Conservation (phyloP, 1,140 invertebrate genomes). For the Drosophila parvula region DNA sequence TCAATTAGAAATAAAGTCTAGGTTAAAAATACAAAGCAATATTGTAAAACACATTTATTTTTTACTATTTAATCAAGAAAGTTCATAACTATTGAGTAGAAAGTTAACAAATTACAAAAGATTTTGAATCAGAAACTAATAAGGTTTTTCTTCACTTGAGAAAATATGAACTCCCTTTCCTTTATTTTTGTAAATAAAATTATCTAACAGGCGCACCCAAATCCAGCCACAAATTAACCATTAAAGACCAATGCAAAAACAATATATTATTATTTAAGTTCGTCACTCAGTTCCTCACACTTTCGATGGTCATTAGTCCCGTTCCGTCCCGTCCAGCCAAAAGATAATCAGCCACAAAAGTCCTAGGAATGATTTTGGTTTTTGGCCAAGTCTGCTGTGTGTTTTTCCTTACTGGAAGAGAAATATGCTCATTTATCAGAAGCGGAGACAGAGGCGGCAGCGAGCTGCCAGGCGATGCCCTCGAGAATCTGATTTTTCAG, state of each 20-base stretch:
- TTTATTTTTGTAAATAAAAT: not conserved
- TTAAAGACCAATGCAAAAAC: not conserved
- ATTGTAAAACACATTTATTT: no score
- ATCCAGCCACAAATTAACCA: not conserved
- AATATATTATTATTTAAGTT: slow-evolving; percentile 38
- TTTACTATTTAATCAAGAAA: no score
- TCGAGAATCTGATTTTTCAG: slow-evolving; percentile 63
- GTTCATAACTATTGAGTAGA: no score
- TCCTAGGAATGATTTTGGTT: slow-evolving; percentile 32
- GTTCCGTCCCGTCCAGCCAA: not conserved
- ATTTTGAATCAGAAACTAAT: no score
- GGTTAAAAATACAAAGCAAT: no score
- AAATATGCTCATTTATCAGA: slow-evolving; percentile 57
- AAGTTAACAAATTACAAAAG: no score
- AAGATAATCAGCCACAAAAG: slow-evolving; percentile 44
- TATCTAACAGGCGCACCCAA: not conserved
- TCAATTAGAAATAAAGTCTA: no score
- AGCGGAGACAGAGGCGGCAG: slow-evolving; percentile 29
- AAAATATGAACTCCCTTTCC: not conserved
- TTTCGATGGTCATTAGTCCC: slow-evolving; percentile 33
- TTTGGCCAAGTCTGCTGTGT: slow-evolving; percentile 15
- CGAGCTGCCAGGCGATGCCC: slow-evolving; percentile 38
- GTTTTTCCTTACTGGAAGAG: slow-evolving; percentile 1
- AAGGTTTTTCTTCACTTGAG: not conserved
- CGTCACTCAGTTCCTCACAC: slow-evolving; percentile 19